Conservation (phyloP, 2,888 invertebrate genomes). For the Metellina segmentata region DNA sequence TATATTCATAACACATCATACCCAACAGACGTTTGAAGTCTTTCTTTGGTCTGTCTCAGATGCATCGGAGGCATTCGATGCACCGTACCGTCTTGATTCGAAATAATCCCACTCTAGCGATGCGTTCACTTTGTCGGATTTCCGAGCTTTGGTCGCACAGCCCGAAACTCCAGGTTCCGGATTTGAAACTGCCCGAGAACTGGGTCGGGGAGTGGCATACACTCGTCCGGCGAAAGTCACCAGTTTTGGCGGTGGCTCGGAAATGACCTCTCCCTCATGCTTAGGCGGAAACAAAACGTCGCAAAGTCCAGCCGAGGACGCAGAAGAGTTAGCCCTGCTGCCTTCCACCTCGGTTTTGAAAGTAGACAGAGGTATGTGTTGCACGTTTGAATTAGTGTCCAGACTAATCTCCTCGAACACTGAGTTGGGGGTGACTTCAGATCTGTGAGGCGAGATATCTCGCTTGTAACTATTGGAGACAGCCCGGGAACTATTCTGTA, state of each 20-base stretch:
- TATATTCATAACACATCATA: constrained; percentile 12
- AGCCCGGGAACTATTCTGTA: background rate
- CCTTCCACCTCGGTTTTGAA: background rate
- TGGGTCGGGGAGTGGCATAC: constrained; percentile 12
- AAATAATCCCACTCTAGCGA: constrained; percentile 65
- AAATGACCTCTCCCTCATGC: constrained; percentile 50
- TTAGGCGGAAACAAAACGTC: constrained; percentile 41
- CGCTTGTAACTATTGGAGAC: background rate
- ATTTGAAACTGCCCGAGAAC: background rate
- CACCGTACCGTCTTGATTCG: constrained; percentile 18
- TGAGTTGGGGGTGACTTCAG: background rate
- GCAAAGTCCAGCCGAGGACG: constrained; percentile 49
- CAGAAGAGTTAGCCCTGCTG: constrained; percentile 20
- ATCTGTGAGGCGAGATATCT: constrained; percentile 2
- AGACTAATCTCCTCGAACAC: background rate
- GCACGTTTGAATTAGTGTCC: constrained; percentile 10
- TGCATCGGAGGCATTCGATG: background rate
- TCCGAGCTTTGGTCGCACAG: background rate
- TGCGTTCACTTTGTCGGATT: background rate
- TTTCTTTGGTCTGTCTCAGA: constrained; percentile 17
- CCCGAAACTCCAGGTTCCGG: background rate
- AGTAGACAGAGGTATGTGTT: constrained; percentile 46
- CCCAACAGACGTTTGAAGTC: constrained; percentile 53
- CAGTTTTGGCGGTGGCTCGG: constrained; percentile 33
- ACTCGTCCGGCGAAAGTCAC: constrained; percentile 55